These are phyloP conservation scores for Actinemys pallida DNA, from an alignment of 2,113 vertebrate genomes.

Conservation along the genomic window DNA sequence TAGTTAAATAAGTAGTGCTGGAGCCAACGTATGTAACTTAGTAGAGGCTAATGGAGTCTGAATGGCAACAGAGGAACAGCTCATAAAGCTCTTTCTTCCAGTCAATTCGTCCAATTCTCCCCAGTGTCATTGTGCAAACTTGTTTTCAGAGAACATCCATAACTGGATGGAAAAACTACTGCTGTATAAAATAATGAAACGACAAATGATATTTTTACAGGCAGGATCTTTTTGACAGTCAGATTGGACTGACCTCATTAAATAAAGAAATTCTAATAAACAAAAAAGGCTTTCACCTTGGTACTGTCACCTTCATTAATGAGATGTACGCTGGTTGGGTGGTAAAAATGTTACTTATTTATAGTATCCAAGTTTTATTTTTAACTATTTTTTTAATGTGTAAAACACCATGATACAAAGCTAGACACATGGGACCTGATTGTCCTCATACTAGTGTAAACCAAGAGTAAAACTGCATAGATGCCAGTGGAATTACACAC, in stretches of 20 bases:
- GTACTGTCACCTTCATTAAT: slow-evolving; percentile 32
- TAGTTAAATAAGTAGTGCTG: neutral
- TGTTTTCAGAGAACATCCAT: slow-evolving; percentile 48
- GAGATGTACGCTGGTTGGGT: neutral
- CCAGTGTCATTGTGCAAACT: neutral
- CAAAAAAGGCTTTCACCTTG: slow-evolving; percentile 1
- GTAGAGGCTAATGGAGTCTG: neutral
- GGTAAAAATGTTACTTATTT: neutral
- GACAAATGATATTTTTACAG: slow-evolving; percentile 27
- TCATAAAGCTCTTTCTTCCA: slow-evolving; percentile 25
- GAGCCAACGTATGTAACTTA: neutral
- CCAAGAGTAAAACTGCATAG: neutral
- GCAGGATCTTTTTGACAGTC: neutral
- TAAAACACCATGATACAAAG: neutral
- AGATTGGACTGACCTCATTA: slow-evolving; percentile 45
- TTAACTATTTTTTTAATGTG: slow-evolving; percentile 18
- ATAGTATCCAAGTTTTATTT: neutral
- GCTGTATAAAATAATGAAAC: slow-evolving; percentile 20
- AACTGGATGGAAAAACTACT: slow-evolving; percentile 30
- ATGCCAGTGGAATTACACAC: rapidly evolving
- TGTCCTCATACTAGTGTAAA: neutral
- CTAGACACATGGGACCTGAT: neutral
- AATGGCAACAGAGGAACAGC: neutral
- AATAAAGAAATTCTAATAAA: neutral
- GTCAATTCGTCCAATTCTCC: neutral